Conservation (phyloP, 2,797 vertebrate genomes). For the Darevskia mixta region DNA sequence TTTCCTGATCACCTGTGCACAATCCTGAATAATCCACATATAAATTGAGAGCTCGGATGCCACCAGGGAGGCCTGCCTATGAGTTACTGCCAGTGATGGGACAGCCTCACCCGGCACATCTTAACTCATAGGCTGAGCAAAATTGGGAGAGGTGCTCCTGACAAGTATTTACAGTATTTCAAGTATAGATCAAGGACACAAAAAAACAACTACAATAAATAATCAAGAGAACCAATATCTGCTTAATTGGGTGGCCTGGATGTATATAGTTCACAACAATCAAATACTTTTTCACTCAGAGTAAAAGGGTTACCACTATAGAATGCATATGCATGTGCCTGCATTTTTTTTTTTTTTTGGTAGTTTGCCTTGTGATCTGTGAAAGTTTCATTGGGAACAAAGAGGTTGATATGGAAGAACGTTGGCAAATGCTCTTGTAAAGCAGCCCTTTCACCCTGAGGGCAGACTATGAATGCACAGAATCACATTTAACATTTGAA, state of each 20-base stretch:
- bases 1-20: background rate
- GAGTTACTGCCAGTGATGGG: no score
- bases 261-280: background rate
- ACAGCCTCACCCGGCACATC: no score
- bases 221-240: background rate
- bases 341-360: background rate
- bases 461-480: background rate
- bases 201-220: no score
- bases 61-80: no score
- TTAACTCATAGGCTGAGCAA: no score
- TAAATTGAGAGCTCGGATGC: no score
- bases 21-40: background rate
- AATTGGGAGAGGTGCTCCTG: no score
- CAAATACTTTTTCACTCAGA: background rate
- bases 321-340: background rate
- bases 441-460: background rate
- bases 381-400: background rate
- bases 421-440: background rate
- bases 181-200: no score
- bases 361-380: no score
- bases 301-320: background rate
- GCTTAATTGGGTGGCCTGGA: background rate
- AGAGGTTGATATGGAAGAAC: background rate
- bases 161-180: no score
- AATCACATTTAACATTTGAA: conserved; percentile 2